Evolutionary conservation across 2,113 vertebrate species (phyloP), one percentile per base, ranked within the genome.

Genomic region (Campylomormyrus tamandua): DNA sequence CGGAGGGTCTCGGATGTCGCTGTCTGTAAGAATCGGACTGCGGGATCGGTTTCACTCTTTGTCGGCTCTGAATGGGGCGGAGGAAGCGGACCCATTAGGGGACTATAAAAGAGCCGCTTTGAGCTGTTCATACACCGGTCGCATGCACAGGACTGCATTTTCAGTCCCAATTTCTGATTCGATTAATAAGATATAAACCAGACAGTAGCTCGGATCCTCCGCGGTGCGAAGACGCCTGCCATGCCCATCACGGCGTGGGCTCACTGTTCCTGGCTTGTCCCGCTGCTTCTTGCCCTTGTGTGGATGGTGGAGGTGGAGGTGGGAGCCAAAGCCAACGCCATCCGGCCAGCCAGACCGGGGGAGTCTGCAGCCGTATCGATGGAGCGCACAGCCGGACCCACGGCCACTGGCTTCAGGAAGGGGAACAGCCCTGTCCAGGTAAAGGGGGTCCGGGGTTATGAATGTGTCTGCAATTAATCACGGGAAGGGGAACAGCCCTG

Each of bases 301-400:
- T 95, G 97, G 94, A 96, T 96, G 94, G 97, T 95, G 94, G 96
- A 96, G 94, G 97, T 95, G 94, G 96, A 96, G 93, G 95, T 95
- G 92, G 95, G 96, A 90, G 95, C 97, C 88, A 98, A 98, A 93
- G 96, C 95, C 93, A 99, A 99, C 96, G 97, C 97, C 93, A 99
- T 99, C 96, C 99, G 98, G 94, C 96, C 97, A 48, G 95, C 94
- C 91, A 93, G 95, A 92, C 87, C 94, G 92, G 97, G 95, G 88
- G 97, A 97, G 93, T 93, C 95, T 88, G 96, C 96, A 52, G 96
- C 96, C 42, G 95, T 96, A 90, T 93, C 96, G 24, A 94, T 96
- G 92, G 97, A 98, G 95, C 96, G 96, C 93, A 96, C 97, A 74
- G 91, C 95, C 84, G 93, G 94, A 56, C 93, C 92, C 27, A 95